These are phyloP conservation scores for Abrostola triplasia DNA, from an alignment of 2,888 invertebrate genomes.

Conservation along the genomic window DNA sequence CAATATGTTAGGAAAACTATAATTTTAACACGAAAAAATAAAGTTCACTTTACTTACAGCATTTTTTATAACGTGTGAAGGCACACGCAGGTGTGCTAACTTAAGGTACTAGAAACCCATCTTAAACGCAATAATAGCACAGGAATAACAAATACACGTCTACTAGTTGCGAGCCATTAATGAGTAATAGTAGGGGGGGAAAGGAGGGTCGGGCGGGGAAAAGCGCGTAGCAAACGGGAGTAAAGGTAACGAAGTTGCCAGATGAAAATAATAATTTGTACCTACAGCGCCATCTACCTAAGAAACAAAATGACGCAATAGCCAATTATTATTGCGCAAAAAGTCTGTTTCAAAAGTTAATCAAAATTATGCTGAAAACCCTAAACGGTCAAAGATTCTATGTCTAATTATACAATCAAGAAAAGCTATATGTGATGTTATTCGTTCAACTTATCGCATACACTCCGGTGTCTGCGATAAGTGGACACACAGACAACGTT, in stretches of 20 bases:
- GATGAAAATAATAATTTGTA: conserved; percentile 10
- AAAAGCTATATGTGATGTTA: no score
- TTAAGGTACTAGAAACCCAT: conserved; percentile 92
- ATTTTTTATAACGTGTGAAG: conserved; percentile 89
- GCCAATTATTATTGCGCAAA: conserved; percentile 29
- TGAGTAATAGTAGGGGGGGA: conserved; percentile 74
- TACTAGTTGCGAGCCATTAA: conserved; percentile 78
- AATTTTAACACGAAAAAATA: conserved; percentile 23
- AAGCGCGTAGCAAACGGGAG: conserved; percentile 16
- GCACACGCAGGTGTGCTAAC: conserved; percentile 93
- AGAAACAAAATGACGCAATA: conserved; percentile 8
- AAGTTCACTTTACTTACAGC: conserved; percentile 89
- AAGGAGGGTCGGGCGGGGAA: conserved; percentile 17
- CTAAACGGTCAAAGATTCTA: no score
- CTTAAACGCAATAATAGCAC: conserved; percentile 88
- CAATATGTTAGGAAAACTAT: conserved; percentile 15
- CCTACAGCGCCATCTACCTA: conserved; percentile 11
- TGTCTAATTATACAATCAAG: no score
- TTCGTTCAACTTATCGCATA: no score
- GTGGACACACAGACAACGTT: no score
- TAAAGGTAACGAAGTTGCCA: conserved; percentile 40
- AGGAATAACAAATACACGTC: conserved; percentile 83
- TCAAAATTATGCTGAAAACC: no score
- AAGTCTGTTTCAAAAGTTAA: not conserved
- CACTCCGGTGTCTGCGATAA: no score